These are phyloP conservation scores for Helostoma temminkii DNA, from an alignment of 2,797 vertebrate species.

Conservation along the genomic window DNA sequence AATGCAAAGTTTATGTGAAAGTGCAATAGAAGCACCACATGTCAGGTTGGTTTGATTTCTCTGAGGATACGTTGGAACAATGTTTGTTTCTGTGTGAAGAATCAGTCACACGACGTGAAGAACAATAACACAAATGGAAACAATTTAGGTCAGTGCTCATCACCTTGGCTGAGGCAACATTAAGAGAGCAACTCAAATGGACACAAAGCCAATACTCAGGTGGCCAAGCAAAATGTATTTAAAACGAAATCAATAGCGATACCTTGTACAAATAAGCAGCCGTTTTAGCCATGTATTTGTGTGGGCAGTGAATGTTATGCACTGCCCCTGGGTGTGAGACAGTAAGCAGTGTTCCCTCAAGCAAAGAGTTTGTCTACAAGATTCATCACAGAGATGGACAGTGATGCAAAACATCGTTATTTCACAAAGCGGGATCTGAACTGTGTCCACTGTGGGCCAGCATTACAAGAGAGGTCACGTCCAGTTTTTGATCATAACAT, in stretches of 20 bases:
- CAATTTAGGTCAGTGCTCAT: conserved; percentile 60
- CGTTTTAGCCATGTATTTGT: conserved; percentile 75
- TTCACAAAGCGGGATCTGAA: conserved; percentile 63
- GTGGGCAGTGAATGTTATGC: conserved; percentile 75
- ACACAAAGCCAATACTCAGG: conserved; percentile 79
- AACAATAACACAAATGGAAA: conserved; percentile 54
- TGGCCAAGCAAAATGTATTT: conserved; percentile 78
- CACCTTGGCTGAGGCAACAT: conserved; percentile 55
- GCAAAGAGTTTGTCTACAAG: conserved; percentile 60
- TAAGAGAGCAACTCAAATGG: conserved; percentile 74
- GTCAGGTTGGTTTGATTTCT: conserved; percentile 11
- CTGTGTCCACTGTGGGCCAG: conserved; percentile 53
- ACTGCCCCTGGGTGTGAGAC: conserved; percentile 62
- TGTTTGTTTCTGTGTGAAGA: conserved; percentile 21
- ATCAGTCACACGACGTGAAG: conserved; percentile 45
- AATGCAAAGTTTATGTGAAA: conserved; percentile 29
- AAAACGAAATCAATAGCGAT: conserved; percentile 83
- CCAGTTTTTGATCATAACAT: conserved; percentile 71
- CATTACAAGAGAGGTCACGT: conserved; percentile 62
- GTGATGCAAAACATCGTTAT: conserved; percentile 37
- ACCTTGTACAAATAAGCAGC: conserved; percentile 78
- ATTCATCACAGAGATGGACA: conserved; percentile 51
- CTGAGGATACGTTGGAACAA: neutral
- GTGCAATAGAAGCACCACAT: conserved; percentile 1
- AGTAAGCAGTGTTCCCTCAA: conserved; percentile 56